Evolutionary conservation across 1,140 invertebrate species (phyloP), one percentile per base, ranked within the genome.

Genomic region (Cydia amplana): DNA sequence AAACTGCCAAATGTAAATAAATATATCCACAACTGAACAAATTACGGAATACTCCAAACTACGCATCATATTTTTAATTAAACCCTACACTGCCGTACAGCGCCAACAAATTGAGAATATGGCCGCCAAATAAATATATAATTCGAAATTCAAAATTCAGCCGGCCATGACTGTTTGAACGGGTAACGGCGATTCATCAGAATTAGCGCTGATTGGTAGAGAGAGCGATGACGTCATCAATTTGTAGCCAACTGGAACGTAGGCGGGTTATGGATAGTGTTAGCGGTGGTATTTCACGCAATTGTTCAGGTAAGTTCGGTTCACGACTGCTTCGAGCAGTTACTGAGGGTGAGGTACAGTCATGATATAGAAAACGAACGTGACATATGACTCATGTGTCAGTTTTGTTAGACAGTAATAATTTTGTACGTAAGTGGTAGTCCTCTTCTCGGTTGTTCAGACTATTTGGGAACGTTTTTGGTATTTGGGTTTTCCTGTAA

Each of bases 141-240:
- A 60, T 60, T 60, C 55, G 55, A 60, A 60, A 60, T 60, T 23
- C 55, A 60, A 60, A 60, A 60, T 60, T 60, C 55, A 60, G 55
- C 18, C 55, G 20, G 20, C 55, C 55, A 60, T 60, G 55, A 60
- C 55, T 60, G 55, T 60, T 60, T 60, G 55, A 60, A 60, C 55
- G 74, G 72, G 77, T 49, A 76, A 60, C 55, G 75, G 73, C 81
- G 76, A 85, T 84, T 84, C 83, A 82, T 85, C 84, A 83, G 82
- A 81, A 84, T 85, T 85, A 84, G 80, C 75, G 80, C 75, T 81
- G 79, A 83, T 83, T 83, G 82, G 79, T 77, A 63, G 74, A 77
- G 80, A 81, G 80, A 81, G 79, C 80, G 84, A 84, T 85, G 84
- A 85, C 82, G 82, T 84, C 82, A 84, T 85, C 84, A 84, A 85